phyloP scores from a whole-genome alignment of 2,113 vertebrate genomes.

The Abramis brama region DNA sequence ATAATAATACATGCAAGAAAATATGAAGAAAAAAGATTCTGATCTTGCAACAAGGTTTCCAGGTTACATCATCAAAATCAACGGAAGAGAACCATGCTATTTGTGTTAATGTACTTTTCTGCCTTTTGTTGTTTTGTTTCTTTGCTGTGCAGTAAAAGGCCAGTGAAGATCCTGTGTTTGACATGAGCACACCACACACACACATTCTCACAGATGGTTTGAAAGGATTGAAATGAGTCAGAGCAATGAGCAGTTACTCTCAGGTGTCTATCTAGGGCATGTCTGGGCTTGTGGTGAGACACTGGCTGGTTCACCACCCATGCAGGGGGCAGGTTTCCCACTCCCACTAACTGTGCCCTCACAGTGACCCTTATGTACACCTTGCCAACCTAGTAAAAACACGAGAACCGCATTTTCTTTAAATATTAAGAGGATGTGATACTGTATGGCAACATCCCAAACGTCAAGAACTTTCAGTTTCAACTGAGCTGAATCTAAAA shows the following conservation, averaged over 20 bases:
- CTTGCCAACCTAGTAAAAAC: conserved; percentile 6
- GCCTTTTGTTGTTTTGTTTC: conserved; percentile 44
- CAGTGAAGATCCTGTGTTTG: conserved; percentile 35
- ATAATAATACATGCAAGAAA: too few relatives aligned
- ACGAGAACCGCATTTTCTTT: neutral
- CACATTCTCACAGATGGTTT: conserved; percentile 40
- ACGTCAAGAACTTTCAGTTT: neutral
- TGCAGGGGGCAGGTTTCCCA: conserved; percentile 44
- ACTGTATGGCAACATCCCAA: neutral
- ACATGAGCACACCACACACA: conserved; percentile 30
- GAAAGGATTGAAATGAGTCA: conserved; percentile 65
- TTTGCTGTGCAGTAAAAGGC: conserved; percentile 38
- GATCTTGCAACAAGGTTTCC: neutral
- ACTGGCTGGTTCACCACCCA: conserved; percentile 57
- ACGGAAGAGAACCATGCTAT: neutral
- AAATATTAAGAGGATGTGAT: conserved; percentile 5
- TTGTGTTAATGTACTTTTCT: conserved; percentile 20
- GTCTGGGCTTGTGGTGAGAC: conserved; percentile 64
- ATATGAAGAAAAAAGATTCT: too few relatives aligned
- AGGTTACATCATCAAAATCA: neutral
- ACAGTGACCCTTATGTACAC: conserved; percentile 38
- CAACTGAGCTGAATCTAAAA: neutral
- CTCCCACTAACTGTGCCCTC: conserved; percentile 53
- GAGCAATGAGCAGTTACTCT: conserved; percentile 58
- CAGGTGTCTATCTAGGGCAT: conserved; percentile 70